Evolutionary conservation across 2,888 invertebrate species (phyloP).

Genomic region (Leptopilina syphax): DNA sequence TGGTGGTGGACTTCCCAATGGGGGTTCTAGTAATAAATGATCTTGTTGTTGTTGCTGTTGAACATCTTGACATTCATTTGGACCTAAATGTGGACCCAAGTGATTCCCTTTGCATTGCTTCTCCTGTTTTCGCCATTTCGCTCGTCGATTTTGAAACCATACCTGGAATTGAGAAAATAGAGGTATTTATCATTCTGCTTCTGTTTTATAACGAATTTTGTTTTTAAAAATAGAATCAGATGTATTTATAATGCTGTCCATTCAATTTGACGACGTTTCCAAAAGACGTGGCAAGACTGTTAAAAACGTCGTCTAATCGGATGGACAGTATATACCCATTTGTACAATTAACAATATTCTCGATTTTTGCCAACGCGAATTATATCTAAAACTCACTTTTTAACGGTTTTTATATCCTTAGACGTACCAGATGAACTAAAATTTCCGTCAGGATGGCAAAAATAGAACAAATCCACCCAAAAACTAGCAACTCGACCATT

Average conservation of each 20-base stretch:
- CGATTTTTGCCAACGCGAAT: too few species aligned
- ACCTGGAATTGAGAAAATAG: conserved; percentile 60
- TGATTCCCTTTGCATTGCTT: conserved; percentile 74
- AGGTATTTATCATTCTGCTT: not conserved
- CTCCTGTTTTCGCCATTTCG: conserved; percentile 80
- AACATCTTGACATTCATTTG: conserved; percentile 62
- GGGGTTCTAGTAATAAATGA: conserved; percentile 71
- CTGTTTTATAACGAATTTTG: too few species aligned
- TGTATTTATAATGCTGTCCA: too few species aligned
- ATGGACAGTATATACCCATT: too few species aligned
- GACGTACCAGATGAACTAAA: not conserved
- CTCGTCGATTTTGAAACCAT: conserved; percentile 77
- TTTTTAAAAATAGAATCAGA: too few species aligned
- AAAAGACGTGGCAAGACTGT: too few species aligned
- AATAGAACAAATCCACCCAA: not conserved
- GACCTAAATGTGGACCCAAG: conserved; percentile 67
- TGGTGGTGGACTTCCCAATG: conserved; percentile 73
- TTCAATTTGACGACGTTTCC: too few species aligned
- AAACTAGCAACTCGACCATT: not conserved
- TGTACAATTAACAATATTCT: too few species aligned
- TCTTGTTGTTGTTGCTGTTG: conserved; percentile 67
- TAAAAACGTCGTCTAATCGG: too few species aligned
- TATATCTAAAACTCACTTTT: too few species aligned
- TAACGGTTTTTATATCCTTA: too few species aligned
- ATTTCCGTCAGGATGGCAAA: not conserved